phyloP scores from a whole-genome alignment of 2,113 vertebrate species.

The Cephalopterus ornatus region DNA sequence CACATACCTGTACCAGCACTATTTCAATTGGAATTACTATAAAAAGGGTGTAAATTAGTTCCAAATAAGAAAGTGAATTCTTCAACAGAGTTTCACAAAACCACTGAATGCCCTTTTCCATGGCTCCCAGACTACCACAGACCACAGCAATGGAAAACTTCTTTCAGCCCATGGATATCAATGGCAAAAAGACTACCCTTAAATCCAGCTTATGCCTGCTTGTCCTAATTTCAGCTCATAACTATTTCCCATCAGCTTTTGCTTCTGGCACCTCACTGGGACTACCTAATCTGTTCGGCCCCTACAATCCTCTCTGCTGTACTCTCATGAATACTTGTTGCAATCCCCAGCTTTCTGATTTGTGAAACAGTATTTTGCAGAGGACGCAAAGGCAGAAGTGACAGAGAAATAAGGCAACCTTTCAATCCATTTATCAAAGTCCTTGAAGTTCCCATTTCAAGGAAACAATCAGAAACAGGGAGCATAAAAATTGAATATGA shows the following conservation, averaged over 20 bases:
- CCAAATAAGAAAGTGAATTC: neutral
- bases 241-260: neutral
- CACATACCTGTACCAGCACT: neutral
- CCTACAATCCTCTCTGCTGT: neutral
- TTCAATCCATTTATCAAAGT: constrained; percentile 64
- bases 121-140: neutral
- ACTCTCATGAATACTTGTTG: constrained; percentile 20
- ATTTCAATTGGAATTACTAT: neutral
- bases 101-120: neutral
- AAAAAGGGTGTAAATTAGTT: neutral
- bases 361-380: constrained; percentile 30
- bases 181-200: neutral
- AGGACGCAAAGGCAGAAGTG: neutral
- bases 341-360: constrained; percentile 16
- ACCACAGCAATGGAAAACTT: neutral
- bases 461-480: constrained; percentile 55
- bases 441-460: constrained; percentile 54
- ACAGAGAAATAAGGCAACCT: constrained; percentile 48
- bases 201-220: neutral
- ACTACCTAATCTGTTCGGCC: neutral
- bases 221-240: neutral
- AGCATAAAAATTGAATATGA: constrained; percentile 30
- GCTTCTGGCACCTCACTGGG: neutral
- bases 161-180: neutral
- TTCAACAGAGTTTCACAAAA: neutral